These are phyloP conservation scores for Columba janthina DNA, from an alignment of 2,113 vertebrate genomes.

Conservation along the genomic window DNA sequence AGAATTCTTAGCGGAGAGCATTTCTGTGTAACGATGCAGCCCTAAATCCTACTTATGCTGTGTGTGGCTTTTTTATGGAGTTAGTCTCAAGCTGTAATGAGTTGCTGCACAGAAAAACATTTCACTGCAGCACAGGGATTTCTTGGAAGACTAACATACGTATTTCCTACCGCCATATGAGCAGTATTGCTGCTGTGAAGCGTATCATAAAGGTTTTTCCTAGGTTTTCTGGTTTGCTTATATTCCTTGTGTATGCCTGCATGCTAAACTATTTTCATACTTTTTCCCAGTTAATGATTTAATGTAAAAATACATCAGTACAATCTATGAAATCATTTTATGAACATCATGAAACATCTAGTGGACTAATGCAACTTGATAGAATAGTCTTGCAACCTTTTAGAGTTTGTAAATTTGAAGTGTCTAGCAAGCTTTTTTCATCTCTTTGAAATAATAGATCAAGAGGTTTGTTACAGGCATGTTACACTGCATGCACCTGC, in stretches of 20 bases:
- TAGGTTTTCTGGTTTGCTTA: not conserved
- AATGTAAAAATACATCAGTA: not conserved
- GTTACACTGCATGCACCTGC: not conserved
- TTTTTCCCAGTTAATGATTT: not conserved
- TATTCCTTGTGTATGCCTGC: not conserved
- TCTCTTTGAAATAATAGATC: not conserved
- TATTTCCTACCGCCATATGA: not conserved
- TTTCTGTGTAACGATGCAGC: not conserved
- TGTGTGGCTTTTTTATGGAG: not conserved
- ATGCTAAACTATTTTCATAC: not conserved
- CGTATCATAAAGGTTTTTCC: not conserved
- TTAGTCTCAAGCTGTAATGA: constrained; percentile 17
- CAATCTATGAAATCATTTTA: not conserved
- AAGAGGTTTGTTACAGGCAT: not conserved
- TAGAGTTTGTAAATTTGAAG: not conserved
- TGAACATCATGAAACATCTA: not conserved
- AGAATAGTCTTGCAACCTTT: not conserved
- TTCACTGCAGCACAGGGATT: not conserved
- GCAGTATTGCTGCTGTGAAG: not conserved
- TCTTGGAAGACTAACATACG: not conserved
- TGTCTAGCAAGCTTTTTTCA: not conserved
- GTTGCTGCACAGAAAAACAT: not conserved
- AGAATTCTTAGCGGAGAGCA: not conserved
- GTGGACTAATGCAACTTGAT: not conserved
- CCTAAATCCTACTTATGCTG: not conserved